phyloP scores from a whole-genome alignment of 2,888 invertebrate species.

The Nymphalis polychloros region DNA sequence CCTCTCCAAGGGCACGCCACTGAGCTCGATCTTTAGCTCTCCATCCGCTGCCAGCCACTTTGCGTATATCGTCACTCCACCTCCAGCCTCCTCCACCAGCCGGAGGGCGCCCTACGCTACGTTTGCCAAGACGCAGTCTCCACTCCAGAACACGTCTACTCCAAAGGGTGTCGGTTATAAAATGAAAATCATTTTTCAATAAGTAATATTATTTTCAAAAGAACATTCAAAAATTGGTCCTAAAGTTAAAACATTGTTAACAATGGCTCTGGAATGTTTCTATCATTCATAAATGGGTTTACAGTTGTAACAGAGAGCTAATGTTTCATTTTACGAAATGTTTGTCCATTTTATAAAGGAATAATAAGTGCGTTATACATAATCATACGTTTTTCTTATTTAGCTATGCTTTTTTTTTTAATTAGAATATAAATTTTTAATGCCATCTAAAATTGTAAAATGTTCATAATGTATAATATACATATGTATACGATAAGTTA shows the following conservation, averaged over 20 bases:
- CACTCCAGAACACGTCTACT: too few relatives aligned
- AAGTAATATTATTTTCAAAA: constrained; percentile 82
- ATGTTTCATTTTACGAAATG: constrained; percentile 40
- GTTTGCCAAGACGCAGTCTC: too few relatives aligned
- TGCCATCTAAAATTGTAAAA: constrained; percentile 31
- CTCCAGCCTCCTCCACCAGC: too few relatives aligned
- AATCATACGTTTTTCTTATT: constrained; percentile 38
- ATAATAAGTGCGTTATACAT: constrained; percentile 37
- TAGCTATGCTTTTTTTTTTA: constrained; percentile 36
- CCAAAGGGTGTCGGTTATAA: too few relatives aligned
- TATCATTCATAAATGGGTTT: constrained; percentile 69
- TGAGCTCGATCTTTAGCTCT: too few relatives aligned
- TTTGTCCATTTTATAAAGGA: constrained; percentile 30
- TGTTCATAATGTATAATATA: constrained; percentile 27
- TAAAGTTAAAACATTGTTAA: constrained; percentile 81
- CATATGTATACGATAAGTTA: constrained; percentile 32
- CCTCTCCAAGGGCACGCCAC: too few relatives aligned
- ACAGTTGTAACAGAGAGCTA: constrained; percentile 68
- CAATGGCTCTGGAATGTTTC: constrained; percentile 81
- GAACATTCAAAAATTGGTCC: constrained; percentile 82
- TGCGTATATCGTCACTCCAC: too few relatives aligned
- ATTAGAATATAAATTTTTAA: constrained; percentile 35
- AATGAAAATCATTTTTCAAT: constrained; percentile 63
- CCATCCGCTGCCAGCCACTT: too few relatives aligned
- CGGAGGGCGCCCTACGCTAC: too few relatives aligned